Percentiles rank a stretch among this genome's conserved stretches.
phyloP scores from a whole-genome alignment of 2,888 invertebrate species.

The Caenorhabditis sulstoni region DNA sequence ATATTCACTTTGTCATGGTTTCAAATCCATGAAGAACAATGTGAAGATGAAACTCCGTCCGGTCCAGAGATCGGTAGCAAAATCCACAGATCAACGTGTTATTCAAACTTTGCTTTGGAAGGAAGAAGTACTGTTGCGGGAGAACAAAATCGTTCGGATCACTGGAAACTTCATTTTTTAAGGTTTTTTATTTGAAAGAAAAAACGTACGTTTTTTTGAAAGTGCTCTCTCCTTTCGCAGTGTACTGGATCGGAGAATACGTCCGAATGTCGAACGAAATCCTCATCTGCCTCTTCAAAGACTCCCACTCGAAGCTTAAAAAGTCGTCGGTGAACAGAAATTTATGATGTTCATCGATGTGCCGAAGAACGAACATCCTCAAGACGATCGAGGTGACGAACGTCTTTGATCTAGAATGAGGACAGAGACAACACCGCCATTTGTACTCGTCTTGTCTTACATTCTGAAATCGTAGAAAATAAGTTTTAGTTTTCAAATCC shows the following conservation, averaged over 20 bases:
- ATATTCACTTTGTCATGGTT: neutral
- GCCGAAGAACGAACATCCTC: slow-evolving; percentile 42
- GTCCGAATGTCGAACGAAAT: slow-evolving; percentile 28
- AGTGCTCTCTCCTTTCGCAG: slow-evolving; percentile 28
- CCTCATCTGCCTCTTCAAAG: slow-evolving; percentile 24
- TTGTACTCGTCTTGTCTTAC: slow-evolving; percentile 26
- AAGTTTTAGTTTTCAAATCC: too few relatives aligned
- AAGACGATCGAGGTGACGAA: slow-evolving; percentile 41
- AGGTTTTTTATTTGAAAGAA: neutral
- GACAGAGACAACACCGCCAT: slow-evolving; percentile 51
- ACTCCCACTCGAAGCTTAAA: slow-evolving; percentile 41
- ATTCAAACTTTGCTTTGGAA: slow-evolving; percentile 1
- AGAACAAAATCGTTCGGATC: slow-evolving; percentile 47
- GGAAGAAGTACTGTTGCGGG: slow-evolving; percentile 39
- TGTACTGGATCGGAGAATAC: slow-evolving; percentile 24
- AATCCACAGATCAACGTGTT: slow-evolving; percentile 47
- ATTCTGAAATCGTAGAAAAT: too few relatives aligned
- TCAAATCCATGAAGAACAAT: slow-evolving; percentile 34
- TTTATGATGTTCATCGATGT: slow-evolving; percentile 39
- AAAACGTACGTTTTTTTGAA: slow-evolving; percentile 30
- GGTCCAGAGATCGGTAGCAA: slow-evolving; percentile 32
- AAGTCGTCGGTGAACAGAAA: slow-evolving; percentile 41
- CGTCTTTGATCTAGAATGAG: slow-evolving; percentile 5
- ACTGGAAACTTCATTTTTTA: neutral
- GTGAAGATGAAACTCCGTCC: slow-evolving; percentile 18